A percentile compares a stretch with the other conserved stretches of the same genome.
phyloP scores from a whole-genome alignment of 2,888 invertebrate genomes.

The Tachina lurida region DNA sequence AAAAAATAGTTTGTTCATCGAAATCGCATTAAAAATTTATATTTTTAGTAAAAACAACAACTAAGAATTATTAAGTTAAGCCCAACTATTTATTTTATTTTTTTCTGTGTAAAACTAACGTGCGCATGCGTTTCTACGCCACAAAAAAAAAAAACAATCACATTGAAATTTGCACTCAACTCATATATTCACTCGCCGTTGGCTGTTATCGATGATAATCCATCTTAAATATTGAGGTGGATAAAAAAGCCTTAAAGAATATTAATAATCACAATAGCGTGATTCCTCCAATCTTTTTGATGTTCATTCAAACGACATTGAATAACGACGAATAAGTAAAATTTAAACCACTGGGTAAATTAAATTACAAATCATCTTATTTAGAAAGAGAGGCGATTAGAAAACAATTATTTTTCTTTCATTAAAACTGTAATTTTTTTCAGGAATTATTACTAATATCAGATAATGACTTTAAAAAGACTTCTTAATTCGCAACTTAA shows the following conservation, averaged over 20 bases:
- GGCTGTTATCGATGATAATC: conserved; percentile 36
- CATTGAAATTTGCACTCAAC: conserved; percentile 9
- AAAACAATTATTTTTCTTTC: conserved; percentile 45
- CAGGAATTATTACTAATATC: conserved; percentile 21
- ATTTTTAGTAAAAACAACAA: too few relatives aligned
- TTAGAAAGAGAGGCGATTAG: conserved; percentile 33
- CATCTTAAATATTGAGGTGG: conserved; percentile 27
- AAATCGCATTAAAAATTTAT: too few relatives aligned
- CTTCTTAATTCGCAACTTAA: conserved; percentile 14
- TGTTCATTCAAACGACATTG: conserved; percentile 11
- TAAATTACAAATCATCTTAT: conserved; percentile 33
- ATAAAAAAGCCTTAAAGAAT: conserved; percentile 31
- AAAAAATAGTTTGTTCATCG: too few relatives aligned
- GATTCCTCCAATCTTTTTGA: conserved; percentile 14
- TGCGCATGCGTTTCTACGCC: conserved; percentile 1
- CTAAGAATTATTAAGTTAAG: too few relatives aligned
- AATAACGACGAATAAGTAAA: conserved; percentile 7
- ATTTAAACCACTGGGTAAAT: conserved; percentile 17
- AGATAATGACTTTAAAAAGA: conserved; percentile 31
- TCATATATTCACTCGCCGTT: background rate
- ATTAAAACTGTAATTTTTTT: conserved; percentile 10
- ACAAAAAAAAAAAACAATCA: background rate
- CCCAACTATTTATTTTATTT: too few relatives aligned
- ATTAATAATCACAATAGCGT: conserved; percentile 11
- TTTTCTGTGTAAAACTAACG: background rate